Base-by-base conservation (phyloP, 2,888 invertebrate genomes). In the Brachyptera putata region DNA sequence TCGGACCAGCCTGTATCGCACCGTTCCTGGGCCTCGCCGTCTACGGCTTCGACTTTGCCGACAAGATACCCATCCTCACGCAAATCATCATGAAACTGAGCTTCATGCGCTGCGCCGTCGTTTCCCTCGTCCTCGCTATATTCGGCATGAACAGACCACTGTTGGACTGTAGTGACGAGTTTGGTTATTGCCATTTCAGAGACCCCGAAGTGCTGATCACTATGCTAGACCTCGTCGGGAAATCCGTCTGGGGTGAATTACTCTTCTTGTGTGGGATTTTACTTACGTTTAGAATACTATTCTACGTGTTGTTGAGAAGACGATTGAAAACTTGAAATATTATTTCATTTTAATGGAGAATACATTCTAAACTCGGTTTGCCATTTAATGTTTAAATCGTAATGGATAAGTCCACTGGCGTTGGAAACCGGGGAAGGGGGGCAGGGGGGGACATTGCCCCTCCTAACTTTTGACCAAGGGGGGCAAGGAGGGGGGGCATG, bases 1-100 rank as follows among this genome's bases (percentile, higher is more conserved):
- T 86, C 46, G 86, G 84, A 0, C 85, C 86, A 1, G 73, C 84
- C 58, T 73, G 81, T 0, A 81, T 85, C 41, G 85, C 85, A 0
- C 84, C 85, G 0, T 82, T 84, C 67, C 79, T 85, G 58, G 85
- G 86, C 1, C 72, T 86, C 14, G 85, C 83, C 0, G 81, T 85
- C 62, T 86, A 85, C 71, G 86, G 86, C 0, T 85, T 86, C 65
- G 86, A 86, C 71, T 86, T 85, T 73, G 85, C 86, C 0, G 77
- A 79, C 41, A 75, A 80, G 64, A 84, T 86, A 60, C 80, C 85
- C 0, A 72, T 78, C 3, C 66, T 79, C 18, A 83, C 85, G 82
- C 79, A 81, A 70, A 72, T 81, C 3, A 65, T 84, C 2, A 84
- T 85, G 82, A 84, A 83, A 70, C 78, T 80, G 3, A 85, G 85